These are phyloP conservation scores for Calonectris borealis DNA, from an alignment of 2,113 vertebrate genomes.

Conservation along the genomic window DNA sequence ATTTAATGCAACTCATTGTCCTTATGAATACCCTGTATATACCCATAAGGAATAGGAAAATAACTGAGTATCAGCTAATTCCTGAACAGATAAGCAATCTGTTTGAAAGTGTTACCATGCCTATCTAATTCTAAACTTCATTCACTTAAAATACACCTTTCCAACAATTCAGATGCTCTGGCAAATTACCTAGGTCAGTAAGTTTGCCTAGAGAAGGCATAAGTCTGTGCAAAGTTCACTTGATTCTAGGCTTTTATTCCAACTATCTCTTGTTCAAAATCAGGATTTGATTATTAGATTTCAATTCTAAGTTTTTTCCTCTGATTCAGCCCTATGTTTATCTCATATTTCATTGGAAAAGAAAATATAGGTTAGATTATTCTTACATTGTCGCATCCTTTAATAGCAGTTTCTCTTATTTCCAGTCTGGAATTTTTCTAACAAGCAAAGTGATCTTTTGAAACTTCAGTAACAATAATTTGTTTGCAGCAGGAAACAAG, in stretches of 20 bases:
- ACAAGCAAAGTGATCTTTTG: neutral
- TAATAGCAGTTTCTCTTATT: neutral
- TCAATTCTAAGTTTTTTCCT: neutral
- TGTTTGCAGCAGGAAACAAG: neutral
- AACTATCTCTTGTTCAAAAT: neutral
- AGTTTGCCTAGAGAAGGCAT: neutral
- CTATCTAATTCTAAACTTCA: neutral
- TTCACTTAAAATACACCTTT: neutral
- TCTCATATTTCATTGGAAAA: neutral
- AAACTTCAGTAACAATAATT: neutral
- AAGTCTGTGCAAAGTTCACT: neutral
- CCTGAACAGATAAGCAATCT: neutral
- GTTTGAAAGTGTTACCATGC: neutral
- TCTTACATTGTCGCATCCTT: neutral
- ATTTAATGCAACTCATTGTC: neutral
- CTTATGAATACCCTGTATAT: neutral
- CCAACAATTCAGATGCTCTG: neutral
- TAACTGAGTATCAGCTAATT: neutral
- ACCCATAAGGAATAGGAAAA: neutral
- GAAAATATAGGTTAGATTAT: neutral
- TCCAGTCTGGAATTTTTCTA: neutral
- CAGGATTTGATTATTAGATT: neutral
- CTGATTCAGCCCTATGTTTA: neutral
- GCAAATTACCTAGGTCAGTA: neutral
- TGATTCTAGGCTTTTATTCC: neutral